These are phyloP conservation scores for Antechinus flavipes DNA, from an alignment of 2,113 vertebrate genomes.

Conservation along the genomic window DNA sequence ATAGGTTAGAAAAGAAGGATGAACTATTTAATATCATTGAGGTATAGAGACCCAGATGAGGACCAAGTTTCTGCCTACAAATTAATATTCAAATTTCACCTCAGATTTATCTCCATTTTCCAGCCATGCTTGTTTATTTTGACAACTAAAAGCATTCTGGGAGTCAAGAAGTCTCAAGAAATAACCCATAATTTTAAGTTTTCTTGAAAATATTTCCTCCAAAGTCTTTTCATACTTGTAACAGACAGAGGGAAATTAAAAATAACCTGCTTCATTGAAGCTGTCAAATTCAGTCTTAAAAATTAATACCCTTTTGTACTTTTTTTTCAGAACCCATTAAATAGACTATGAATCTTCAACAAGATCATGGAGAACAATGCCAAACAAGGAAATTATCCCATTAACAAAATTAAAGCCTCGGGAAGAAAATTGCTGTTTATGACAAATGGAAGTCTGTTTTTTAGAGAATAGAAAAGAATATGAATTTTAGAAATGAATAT, in stretches of 20 bases:
- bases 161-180: constrained; percentile 35
- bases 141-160: constrained; percentile 26
- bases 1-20: constrained; percentile 10
- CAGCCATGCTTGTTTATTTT: constrained; percentile 33
- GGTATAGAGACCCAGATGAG: neutral
- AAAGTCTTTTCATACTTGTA: constrained; percentile 47
- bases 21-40: neutral
- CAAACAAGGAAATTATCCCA: constrained; percentile 47
- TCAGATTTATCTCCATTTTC: constrained; percentile 7
- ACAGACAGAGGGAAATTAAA: constrained; percentile 53
- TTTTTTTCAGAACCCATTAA: constrained; percentile 45
- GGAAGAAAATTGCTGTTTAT: constrained; percentile 31
- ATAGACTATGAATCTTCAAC: constrained; percentile 56
- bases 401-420: constrained; percentile 40
- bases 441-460: constrained; percentile 6
- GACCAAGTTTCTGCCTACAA: constrained; percentile 18
- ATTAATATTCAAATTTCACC: constrained; percentile 19
- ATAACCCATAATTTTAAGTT: constrained; percentile 15
- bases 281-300: constrained; percentile 56
- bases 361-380: constrained; percentile 35
- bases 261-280: constrained; percentile 42
- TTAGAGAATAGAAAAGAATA: constrained; percentile 7
- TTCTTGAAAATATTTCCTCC: constrained; percentile 41
- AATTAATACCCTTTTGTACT: constrained; percentile 38
- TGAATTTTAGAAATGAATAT: constrained; percentile 50